Percentiles rank a stretch among this genome's conserved stretches.
phyloP scores from a whole-genome alignment of 2,888 invertebrate species.

The Conops quadrifasciatus region DNA sequence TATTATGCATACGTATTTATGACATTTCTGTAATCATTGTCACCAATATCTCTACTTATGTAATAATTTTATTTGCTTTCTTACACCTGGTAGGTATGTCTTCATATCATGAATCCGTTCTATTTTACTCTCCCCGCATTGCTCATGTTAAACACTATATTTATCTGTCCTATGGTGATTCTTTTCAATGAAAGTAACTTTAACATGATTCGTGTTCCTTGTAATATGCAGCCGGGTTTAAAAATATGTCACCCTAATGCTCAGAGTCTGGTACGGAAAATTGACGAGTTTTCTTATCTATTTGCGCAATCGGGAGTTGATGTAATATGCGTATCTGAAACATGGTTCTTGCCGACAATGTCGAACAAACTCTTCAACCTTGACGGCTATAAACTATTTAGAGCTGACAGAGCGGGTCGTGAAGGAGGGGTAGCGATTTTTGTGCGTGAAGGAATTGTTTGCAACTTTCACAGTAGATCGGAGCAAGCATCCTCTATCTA shows the following conservation, averaged over 20 bases:
- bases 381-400: slow-evolving; percentile 18
- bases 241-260: slow-evolving; percentile 36
- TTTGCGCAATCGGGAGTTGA: slow-evolving; percentile 25
- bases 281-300: slow-evolving; percentile 33
- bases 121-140: no score
- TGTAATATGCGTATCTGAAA: slow-evolving; percentile 36
- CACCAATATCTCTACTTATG: no score
- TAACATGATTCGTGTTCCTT: no score
- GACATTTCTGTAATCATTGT: no score
- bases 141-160: no score
- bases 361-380: slow-evolving; percentile 4
- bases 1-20: no score
- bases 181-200: no score
- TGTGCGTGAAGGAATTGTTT: slow-evolving; percentile 4
- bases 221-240: no score
- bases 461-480: neutral
- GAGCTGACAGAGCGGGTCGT: slow-evolving; percentile 24
- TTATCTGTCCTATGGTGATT: no score
- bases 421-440: slow-evolving; percentile 28
- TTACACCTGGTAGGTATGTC: no score
- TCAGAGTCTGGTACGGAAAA: slow-evolving; percentile 29
- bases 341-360: slow-evolving; percentile 23
- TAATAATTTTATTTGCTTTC: no score
- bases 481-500: neutral
- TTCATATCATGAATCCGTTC: no score